Evolutionary conservation across 2,888 invertebrate genomes (phyloP).

Genomic region (Macrophya annulata): DNA sequence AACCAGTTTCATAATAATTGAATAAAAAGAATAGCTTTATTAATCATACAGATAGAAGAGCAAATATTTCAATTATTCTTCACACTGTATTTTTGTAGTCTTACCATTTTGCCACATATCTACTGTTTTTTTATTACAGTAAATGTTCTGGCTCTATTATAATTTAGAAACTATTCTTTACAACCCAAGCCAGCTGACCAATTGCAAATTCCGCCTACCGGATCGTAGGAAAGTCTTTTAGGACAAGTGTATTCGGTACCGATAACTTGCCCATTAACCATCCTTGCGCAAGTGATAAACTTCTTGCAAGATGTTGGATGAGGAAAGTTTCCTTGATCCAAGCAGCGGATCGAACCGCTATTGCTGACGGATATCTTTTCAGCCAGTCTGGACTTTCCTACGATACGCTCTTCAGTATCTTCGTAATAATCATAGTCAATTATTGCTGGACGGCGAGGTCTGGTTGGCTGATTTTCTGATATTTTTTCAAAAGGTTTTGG

Average conservation of each 20-base stretch:
- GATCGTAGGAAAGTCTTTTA: constrained; percentile 92
- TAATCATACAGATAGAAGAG: constrained; percentile 10
- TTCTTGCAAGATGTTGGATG: constrained; percentile 95
- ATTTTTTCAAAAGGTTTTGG: constrained; percentile 74
- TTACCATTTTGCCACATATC: neutral
- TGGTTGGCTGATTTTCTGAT: constrained; percentile 57
- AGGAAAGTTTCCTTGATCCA: constrained; percentile 95
- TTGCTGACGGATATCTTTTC: constrained; percentile 83
- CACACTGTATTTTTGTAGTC: constrained; percentile 10
- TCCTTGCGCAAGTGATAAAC: constrained; percentile 94
- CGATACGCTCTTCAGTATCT: constrained; percentile 83
- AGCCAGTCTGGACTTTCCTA: constrained; percentile 81
- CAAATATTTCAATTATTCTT: neutral
- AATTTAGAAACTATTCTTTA: constrained; percentile 72
- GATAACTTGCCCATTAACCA: constrained; percentile 88
- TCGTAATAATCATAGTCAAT: constrained; percentile 86
- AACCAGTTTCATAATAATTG: neutral
- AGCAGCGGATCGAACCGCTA: constrained; percentile 88
- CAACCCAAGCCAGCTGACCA: constrained; percentile 93
- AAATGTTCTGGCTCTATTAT: neutral
- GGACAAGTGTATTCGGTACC: constrained; percentile 96
- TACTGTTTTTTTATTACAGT: neutral
- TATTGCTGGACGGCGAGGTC: constrained; percentile 74
- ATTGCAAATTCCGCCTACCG: constrained; percentile 94
- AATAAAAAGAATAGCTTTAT: neutral